Evolutionary conservation across 2,888 invertebrate species (phyloP), one percentile per base, ranked within the genome.

Genomic region (Hydrotaea cyrtoneurina): DNA sequence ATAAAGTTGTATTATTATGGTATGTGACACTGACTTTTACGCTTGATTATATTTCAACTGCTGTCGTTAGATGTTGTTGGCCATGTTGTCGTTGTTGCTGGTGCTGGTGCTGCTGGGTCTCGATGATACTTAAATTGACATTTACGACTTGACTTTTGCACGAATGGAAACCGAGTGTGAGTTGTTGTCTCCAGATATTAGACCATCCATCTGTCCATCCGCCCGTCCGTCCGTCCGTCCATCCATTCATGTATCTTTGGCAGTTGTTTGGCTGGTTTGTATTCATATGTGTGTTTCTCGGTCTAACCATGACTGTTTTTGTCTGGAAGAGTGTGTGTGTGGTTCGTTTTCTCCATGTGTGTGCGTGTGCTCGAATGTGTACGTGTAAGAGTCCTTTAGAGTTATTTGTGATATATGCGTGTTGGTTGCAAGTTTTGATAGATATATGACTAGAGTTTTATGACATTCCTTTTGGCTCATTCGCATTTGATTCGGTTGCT

Each of bases 81-180:
- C 15, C n/a, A 26, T 59, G 11, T 31, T 31, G 31, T 31, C 31
- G 31, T 43, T 43, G 39, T 17, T 66, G 66, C 43, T 11, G 43
- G 7, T 66, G 66, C 23, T 46, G 55, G n/a, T 66, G 43, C 39
- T 55, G 50, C 62, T 66, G 36, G 77, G 66, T 57, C 77, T 77
- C 69, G 66, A 77, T 77, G 66, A 69, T 69, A 69, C 77, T 77
- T 69, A 77, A 77, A 77, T 77, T 77, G 77, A 77, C 77, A 69
- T 77, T 77, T 77, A 77, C 77, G 66, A 77, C 26, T 66, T 55
- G 66, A 69, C 69, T 69, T 62, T 69, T 46, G 69, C 15, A 43
- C 69, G 39, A 69, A 21, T 69, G 69, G 8, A 17, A 43, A 46
- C 13, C 5, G 46, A 43, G 69, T 69, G 46, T 69, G 69, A 46